Base-by-base conservation (phyloP, 2,888 invertebrate genomes). In the Brenthis ino region DNA sequence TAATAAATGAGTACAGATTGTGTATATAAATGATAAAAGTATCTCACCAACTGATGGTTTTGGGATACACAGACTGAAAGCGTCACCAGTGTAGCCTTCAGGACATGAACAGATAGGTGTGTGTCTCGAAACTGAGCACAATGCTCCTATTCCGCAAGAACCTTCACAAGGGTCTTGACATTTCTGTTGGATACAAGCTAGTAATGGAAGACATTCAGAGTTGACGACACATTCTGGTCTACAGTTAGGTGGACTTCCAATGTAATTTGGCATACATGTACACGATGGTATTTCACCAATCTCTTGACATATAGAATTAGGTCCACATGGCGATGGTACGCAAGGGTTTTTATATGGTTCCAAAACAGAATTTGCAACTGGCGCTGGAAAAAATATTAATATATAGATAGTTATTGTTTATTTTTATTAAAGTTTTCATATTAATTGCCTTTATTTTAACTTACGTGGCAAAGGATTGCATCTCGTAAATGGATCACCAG, bases 111-210 rank as follows among this genome's bases (percentile, higher is more conserved):
- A 97, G 57, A 94, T 94, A 11, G 97, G 96, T 64, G 94, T 95
- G 78, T 97, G 97, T 78, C 95, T 95, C 16, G 95, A 93, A 13
- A 96, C 96, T 54, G 88, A 86, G 79, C 96, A 95, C 69, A 93
- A 80, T 58, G 96, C 94, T 73, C 89, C 85, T 65, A 94, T 85
- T 64, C 96, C 96, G 75, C 96, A 97, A 66, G 95, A 93, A 16
- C 96, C 96, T 50, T 93, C 93, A 79, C 96, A 96, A 56, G 96
- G 96, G 85, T 96, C 95, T 69, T 93, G 92, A 82, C 96, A 96
- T 85, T 95, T 95, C 77, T 95, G 95, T 77, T 94, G 94, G 56
- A 96, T 94, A 80, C 97, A 97, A 51, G 96, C 95, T 80, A 93
- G 93, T 72, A 94, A 93, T 72, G 94, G 93, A 57, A 94, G 84